These are phyloP conservation scores for Drosophila falleni DNA, from an alignment of 2,888 invertebrate genomes.

Conservation along the genomic window DNA sequence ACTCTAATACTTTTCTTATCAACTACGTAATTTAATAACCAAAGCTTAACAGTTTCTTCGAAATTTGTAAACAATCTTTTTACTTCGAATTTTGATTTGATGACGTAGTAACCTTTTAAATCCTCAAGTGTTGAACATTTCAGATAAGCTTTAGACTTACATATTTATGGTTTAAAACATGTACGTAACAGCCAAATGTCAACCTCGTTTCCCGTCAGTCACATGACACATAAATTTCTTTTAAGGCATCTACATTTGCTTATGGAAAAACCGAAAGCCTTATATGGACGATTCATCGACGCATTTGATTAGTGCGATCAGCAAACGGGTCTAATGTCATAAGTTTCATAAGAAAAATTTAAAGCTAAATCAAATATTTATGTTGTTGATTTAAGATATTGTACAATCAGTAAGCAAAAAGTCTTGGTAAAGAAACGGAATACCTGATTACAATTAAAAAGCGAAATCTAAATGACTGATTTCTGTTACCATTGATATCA, in stretches of 20 bases:
- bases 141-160: conserved; percentile 6
- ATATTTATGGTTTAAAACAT: conserved; percentile 11
- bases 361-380: conserved; percentile 3
- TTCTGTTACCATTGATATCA: no score
- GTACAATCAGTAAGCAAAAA: not conserved
- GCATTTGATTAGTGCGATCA: not conserved
- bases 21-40: conserved; percentile 9
- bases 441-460: not conserved
- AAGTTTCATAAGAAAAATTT: not conserved
- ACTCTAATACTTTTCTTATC: not conserved
- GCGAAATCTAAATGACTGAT: no score
- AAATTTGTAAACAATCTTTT: conserved; percentile 17
- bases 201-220: conserved; percentile 14
- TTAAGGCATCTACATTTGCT: conserved; percentile 4
- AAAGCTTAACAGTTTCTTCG: not conserved
- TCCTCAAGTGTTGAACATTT: conserved; percentile 6
- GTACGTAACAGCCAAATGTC: conserved; percentile 7
- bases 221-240: conserved; percentile 13
- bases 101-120: conserved; percentile 15
- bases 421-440: not conserved
- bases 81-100: conserved; percentile 3
- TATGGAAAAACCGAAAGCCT: conserved; percentile 9
- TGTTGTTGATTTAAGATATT: not conserved
- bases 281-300: conserved; percentile 4
- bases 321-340: not conserved